Evolutionary conservation across 2,113 vertebrate genomes (phyloP), one percentile per base, ranked within the genome.

Genomic region (Pangasianodon gigas): DNA sequence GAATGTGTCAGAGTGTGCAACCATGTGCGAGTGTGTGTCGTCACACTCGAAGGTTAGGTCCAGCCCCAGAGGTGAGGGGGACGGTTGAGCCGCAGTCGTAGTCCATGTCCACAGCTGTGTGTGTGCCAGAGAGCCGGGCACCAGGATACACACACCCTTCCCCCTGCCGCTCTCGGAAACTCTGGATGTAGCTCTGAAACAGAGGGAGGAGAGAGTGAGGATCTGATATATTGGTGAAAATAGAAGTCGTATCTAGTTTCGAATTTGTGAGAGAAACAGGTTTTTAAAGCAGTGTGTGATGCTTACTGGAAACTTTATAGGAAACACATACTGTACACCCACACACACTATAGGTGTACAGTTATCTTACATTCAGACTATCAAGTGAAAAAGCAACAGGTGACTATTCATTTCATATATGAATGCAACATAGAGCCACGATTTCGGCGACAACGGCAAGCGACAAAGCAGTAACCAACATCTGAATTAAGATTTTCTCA

Each of bases 121-220:
- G 97, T 0, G 97, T 93, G 1, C 94, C 96, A 51, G 96, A 93
- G 0, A 98, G 96, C 87, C 96, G 96, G 75, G 96, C 96, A 83
- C 95, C 93, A 0, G 97, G 96, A 0, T 96, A 96, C 14, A 96
- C 97, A 0, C 93, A 94, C 44, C 90, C 93, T 90, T 95, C 94
- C 6, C 97, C 97, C 96, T 99, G 98, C 89, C 98, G 96, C 14
- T 99, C 98, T 90, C 98, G 96, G 94, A 99, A 99, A 95, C 97
- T 99, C 97, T 99, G 98, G 95, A 99, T 99, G 95, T 99, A 99
- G 92, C 98, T 99, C 98, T 99, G 77, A 82, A 82, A 9, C 4
- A 24, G 4, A 11, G 18, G 54, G 21, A 65, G 5, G 18, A 65
- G 37, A 41, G 19, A 24, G 10, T 41, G 21, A 62, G 32, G 10